A percentile compares a stretch with the other conserved stretches of the same genome.
Evolutionary conservation across 37 sponge, comb jelly and placozoan genomes (phyloP).

Genomic region (Theonella swinhoei): DNA sequence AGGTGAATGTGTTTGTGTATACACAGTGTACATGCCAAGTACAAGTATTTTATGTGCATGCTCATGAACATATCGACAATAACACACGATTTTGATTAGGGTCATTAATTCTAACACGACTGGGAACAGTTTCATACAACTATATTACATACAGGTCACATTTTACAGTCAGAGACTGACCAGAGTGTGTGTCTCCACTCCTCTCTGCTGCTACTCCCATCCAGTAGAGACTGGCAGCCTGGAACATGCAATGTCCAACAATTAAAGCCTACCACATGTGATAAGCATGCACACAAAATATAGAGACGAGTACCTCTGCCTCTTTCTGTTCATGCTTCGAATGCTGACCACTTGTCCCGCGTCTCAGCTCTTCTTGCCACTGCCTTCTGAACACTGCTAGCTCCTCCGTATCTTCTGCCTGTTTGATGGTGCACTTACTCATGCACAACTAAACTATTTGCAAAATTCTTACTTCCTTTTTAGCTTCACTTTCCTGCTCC

Average conservation of each 20-base stretch:
- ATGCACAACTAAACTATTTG: too few relatives aligned
- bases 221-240: conserved; percentile 72
- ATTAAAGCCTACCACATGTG: too few relatives aligned
- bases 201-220: conserved; percentile 77
- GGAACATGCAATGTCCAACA: not conserved
- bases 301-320: not conserved
- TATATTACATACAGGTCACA: too few relatives aligned
- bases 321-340: not conserved
- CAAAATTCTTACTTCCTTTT: not conserved
- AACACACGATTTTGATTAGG: too few relatives aligned
- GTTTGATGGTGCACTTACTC: too few relatives aligned
- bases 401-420: conserved; percentile 55
- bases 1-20: not conserved
- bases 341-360: not conserved
- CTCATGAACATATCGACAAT: too few relatives aligned
- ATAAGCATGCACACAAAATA: not conserved
- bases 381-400: conserved; percentile 58
- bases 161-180: too few relatives aligned
- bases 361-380: conserved; percentile 73
- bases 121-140: too few relatives aligned
- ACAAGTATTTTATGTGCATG: too few relatives aligned
- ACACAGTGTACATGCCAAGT: not conserved
- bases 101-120: too few relatives aligned
- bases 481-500: not conserved
- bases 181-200: conserved; percentile 57